These are phyloP conservation scores for Drosophila sechellia DNA, from an alignment of 1,140 invertebrate genomes.

Conservation along the genomic window DNA sequence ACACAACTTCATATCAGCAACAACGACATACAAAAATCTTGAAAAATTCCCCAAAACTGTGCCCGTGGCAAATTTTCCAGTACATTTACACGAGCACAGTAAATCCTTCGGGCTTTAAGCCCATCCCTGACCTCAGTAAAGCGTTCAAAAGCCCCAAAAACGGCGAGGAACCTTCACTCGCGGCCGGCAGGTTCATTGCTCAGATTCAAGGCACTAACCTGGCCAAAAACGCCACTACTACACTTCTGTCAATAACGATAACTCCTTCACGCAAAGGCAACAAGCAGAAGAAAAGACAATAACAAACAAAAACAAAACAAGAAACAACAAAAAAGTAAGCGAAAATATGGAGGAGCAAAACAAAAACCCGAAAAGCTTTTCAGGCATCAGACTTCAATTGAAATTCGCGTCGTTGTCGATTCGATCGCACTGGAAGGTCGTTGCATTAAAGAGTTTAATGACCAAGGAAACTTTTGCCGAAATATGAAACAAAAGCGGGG, in stretches of 20 bases:
- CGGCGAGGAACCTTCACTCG: slow-evolving; percentile 36
- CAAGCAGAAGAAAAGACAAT: slow-evolving; percentile 21
- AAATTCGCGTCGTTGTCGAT: slow-evolving; percentile 64
- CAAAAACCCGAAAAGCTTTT: slow-evolving; percentile 37
- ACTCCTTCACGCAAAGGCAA: slow-evolving; percentile 31
- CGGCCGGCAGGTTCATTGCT: slow-evolving; percentile 57
- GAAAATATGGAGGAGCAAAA: slow-evolving; percentile 36
- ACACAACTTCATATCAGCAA: neutral
- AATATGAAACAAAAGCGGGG: slow-evolving; percentile 77
- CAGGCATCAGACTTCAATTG: slow-evolving; percentile 59
- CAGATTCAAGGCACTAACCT: slow-evolving; percentile 66
- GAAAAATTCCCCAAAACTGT: neutral
- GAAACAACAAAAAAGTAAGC: slow-evolving; percentile 4
- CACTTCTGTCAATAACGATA: slow-evolving; percentile 52
- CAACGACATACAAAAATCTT: neutral
- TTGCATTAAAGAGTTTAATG: slow-evolving; percentile 83
- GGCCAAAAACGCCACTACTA: slow-evolving; percentile 44
- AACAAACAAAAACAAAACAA: slow-evolving; percentile 20
- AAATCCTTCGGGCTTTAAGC: slow-evolving; percentile 30
- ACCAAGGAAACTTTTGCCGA: slow-evolving; percentile 81
- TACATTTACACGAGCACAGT: neutral
- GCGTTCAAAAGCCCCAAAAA: slow-evolving; percentile 42
- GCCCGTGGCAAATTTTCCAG: slow-evolving; percentile 1
- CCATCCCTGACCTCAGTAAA: slow-evolving; percentile 47
- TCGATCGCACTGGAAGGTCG: slow-evolving; percentile 77